Evolutionary conservation across 2,888 invertebrate species (phyloP), one percentile per base, ranked within the genome.

Genomic region (Danaus chrysippus): DNA sequence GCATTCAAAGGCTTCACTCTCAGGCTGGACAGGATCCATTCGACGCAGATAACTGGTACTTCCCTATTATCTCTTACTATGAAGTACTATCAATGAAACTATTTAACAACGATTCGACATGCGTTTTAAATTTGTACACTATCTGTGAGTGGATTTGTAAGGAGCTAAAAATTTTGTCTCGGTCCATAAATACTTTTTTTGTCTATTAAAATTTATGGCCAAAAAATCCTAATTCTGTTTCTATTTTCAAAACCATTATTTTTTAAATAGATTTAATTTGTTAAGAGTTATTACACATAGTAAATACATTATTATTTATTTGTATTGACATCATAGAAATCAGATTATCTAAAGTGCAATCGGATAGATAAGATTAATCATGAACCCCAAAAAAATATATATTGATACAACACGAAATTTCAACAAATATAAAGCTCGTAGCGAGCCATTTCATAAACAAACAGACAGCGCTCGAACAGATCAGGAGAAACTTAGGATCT

Each of bases 391-490:
- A 15, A 17, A 56, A 59, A 62, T 71, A 64, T 72, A 71, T 73
- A 71, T 73, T 72, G 68, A 68, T 62, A 58, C 67, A 70, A 67
- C 68, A 64, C 68, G 64, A 62, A 71, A 71, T 71, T 71, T 71
- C 70, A 68, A 69, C 68, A 70, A 73, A 72, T 73, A 71, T 65
- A 65, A 64, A 73, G 64, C 59, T 70, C 62, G 70, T 71, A 71
- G 66, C 69, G 56, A 65, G 67, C 71, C 71, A 75, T 76, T 76
- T 75, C 72, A 69, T 72, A 73, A 76, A 78, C 75, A 81, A 79
- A 76, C 76, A 75, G 71, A 71, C 75, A 74, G 75, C 73, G 84
- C 87, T 88, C 86, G 83, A 80, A 83, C 78, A 80, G 88, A 87
- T 85, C 87, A 88, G 87, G 85, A 70, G 68, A 82, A 80, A 81